Percentiles rank a stretch among this genome's conserved stretches.
Evolutionary conservation across 2,797 vertebrate species (phyloP).

Genomic region (Eospalax fontanierii): DNA sequence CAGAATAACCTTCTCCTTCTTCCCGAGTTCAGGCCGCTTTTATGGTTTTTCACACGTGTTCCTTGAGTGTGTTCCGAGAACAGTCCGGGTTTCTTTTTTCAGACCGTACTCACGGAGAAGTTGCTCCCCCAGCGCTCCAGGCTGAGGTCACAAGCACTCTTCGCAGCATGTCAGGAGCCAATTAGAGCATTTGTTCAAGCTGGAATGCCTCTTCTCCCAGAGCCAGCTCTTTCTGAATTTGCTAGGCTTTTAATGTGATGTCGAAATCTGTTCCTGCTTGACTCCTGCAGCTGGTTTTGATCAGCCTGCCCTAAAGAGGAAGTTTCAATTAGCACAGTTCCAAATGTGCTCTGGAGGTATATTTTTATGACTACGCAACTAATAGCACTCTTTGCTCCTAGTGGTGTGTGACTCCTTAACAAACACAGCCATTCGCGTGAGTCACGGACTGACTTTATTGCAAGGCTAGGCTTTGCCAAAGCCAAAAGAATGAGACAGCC

Average conservation of each 20-base stretch:
- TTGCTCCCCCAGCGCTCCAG: background rate
- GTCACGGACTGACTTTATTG: slow-evolving; percentile 86
- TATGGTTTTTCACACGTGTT: slow-evolving; percentile 55
- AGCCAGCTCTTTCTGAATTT: slow-evolving; percentile 76
- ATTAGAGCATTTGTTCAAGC: slow-evolving; percentile 55
- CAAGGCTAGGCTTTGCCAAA: slow-evolving; percentile 87
- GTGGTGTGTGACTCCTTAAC: slow-evolving; percentile 73
- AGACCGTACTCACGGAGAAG: background rate
- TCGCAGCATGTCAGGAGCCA: slow-evolving; percentile 53
- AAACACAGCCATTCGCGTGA: slow-evolving; percentile 84
- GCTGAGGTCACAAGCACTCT: slow-evolving; percentile 25
- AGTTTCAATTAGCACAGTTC: slow-evolving; percentile 89
- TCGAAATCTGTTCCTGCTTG: slow-evolving; percentile 86
- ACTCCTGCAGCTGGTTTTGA: slow-evolving; percentile 89
- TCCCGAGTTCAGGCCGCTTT: background rate
- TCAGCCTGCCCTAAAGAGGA: slow-evolving; percentile 89
- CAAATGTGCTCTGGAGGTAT: slow-evolving; percentile 84
- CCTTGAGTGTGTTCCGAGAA: slow-evolving; percentile 15
- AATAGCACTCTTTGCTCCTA: slow-evolving; percentile 86
- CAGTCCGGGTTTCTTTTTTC: background rate
- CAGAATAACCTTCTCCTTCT: slow-evolving; percentile 59
- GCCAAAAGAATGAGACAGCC: slow-evolving; percentile 88
- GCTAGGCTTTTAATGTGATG: slow-evolving; percentile 80
- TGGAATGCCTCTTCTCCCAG: slow-evolving; percentile 54
- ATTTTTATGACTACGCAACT: slow-evolving; percentile 84